Evolutionary conservation across 2,797 vertebrate genomes (phyloP).

Genomic region (Hemitrygon akajei): DNA sequence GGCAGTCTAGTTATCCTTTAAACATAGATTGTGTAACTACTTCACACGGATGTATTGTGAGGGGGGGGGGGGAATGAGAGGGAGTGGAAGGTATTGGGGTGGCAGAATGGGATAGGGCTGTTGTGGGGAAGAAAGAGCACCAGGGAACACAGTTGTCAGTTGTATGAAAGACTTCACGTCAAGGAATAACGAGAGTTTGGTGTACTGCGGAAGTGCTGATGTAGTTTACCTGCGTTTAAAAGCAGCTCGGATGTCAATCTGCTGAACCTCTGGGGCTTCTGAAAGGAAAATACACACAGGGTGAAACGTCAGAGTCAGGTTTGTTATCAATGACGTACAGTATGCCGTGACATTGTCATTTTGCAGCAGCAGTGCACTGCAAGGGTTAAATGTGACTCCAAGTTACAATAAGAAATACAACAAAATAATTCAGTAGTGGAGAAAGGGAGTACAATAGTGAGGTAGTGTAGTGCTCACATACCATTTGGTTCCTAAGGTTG

Average conservation of each 20-base stretch:
- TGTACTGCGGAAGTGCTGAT: slow-evolving; percentile 26
- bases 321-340: too few relatives aligned
- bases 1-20: background rate
- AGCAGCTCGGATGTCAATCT: slow-evolving; percentile 93
- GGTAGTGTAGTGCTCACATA: too few relatives aligned
- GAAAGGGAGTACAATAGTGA: too few relatives aligned
- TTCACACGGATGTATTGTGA: background rate
- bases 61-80: background rate
- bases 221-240: slow-evolving; percentile 96
- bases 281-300: slow-evolving; percentile 44
- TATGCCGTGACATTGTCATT: too few relatives aligned
- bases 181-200: slow-evolving; percentile 41
- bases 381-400: too few relatives aligned
- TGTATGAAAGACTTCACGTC: background rate
- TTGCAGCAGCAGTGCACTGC: too few relatives aligned
- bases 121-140: background rate
- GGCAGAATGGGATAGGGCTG: background rate
- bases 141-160: background rate
- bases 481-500: too few relatives aligned
- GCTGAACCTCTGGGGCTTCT: slow-evolving; percentile 63
- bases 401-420: too few relatives aligned
- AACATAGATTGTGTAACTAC: background rate
- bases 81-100: background rate
- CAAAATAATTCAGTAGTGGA: too few relatives aligned
- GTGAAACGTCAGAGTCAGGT: too few relatives aligned